Percentiles rank a stretch among this genome's conserved stretches.
Conservation (phyloP, 2,113 vertebrate species). For the Thunnus maccoyii region DNA sequence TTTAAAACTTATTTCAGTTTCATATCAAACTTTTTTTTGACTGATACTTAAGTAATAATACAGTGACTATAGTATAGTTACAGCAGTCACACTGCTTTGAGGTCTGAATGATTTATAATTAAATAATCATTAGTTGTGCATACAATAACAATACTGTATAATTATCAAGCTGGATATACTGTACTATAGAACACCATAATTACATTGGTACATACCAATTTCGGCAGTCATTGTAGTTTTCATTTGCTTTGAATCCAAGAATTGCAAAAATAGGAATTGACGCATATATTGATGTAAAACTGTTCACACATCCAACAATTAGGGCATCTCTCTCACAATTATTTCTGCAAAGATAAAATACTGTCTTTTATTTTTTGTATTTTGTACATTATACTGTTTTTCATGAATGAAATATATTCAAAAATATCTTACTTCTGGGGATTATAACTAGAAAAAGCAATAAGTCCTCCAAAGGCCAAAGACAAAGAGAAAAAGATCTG, state of each 20-base stretch:
- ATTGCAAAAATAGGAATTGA: constrained; percentile 90
- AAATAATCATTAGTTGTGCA: neutral
- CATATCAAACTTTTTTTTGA: too few relatives aligned
- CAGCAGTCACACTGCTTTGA: neutral
- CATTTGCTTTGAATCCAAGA: constrained; percentile 91
- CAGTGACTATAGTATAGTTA: neutral
- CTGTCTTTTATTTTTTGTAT: neutral
- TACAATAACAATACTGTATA: constrained; percentile 25
- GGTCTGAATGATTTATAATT: constrained; percentile 4
- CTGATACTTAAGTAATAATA: neutral
- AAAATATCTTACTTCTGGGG: constrained; percentile 80
- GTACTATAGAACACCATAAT: neutral
- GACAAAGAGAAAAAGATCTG: constrained; percentile 93
- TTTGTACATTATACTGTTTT: neutral
- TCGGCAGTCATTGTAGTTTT: constrained; percentile 83
- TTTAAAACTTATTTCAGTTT: too few relatives aligned
- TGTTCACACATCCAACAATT: constrained; percentile 88
- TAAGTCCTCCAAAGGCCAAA: constrained; percentile 90
- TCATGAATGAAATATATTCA: neutral
- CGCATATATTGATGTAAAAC: constrained; percentile 89
- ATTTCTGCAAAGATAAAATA: constrained; percentile 83
- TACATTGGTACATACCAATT: constrained; percentile 82
- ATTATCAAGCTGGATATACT: constrained; percentile 13
- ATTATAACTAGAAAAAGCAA: constrained; percentile 93
- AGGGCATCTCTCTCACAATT: constrained; percentile 90